Conservation (phyloP, 2,888 invertebrate species). For the Lasioglossum malachurum region DNA sequence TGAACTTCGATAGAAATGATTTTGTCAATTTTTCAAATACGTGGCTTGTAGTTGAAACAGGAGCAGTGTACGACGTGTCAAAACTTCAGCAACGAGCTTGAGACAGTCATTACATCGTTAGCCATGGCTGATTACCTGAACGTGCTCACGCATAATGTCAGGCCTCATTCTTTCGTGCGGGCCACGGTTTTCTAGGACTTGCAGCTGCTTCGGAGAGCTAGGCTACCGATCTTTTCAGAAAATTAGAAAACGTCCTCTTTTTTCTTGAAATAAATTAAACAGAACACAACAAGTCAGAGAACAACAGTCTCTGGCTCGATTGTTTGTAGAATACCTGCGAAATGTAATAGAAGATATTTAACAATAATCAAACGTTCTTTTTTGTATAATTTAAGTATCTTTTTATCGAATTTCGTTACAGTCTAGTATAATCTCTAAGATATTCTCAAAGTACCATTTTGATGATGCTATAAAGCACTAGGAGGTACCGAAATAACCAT, state of each 20-base stretch:
- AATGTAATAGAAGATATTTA: not conserved
- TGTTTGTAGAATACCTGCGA: not conserved
- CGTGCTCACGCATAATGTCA: conserved; percentile 78
- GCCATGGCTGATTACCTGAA: conserved; percentile 77
- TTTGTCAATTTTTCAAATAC: too few species aligned
- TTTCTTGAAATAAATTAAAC: not conserved
- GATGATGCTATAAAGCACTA: too few species aligned
- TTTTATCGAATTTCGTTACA: too few species aligned
- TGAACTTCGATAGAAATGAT: not conserved
- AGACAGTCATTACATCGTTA: conserved; percentile 76
- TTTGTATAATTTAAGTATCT: not conserved
- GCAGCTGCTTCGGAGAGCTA: conserved; percentile 35
- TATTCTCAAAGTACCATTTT: too few species aligned
- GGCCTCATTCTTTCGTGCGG: conserved; percentile 48
- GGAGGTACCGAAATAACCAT: too few species aligned
- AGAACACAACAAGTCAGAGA: too few species aligned
- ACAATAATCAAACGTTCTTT: not conserved
- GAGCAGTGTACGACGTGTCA: conserved; percentile 41
- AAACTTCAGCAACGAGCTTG: conserved; percentile 62
- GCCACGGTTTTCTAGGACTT: conserved; percentile 3
- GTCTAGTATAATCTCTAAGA: too few species aligned
- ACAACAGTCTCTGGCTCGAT: not conserved
- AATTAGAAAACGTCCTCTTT: not conserved
- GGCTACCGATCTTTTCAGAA: conserved; percentile 9
- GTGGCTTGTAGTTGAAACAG: not conserved